A percentile compares a stretch with the other conserved stretches of the same genome.
Evolutionary conservation across 2,888 invertebrate genomes (phyloP).

Genomic region (Eumacrocentrus americanus): DNA sequence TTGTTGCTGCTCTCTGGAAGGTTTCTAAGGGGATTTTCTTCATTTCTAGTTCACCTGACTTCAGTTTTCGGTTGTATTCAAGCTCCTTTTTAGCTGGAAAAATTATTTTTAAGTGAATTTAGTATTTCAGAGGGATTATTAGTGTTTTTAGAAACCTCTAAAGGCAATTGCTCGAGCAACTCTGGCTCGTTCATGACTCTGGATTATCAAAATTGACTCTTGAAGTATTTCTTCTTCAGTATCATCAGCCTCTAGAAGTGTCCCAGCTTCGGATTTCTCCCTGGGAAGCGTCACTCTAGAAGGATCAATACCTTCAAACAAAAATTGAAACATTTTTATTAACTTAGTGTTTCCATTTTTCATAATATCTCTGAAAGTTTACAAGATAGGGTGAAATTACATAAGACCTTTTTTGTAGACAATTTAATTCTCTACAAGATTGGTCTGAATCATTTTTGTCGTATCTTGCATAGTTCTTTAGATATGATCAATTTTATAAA

Average conservation of each 20-base stretch:
- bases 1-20: constrained; percentile 47
- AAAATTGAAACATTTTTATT: neutral
- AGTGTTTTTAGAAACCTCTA: constrained; percentile 32
- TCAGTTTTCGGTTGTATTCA: constrained; percentile 37
- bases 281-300: neutral
- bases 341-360: too few species aligned
- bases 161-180: constrained; percentile 36
- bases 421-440: too few species aligned
- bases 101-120: neutral
- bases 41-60: constrained; percentile 30
- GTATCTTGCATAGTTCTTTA: too few species aligned
- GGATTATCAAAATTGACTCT: constrained; percentile 43
- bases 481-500: too few species aligned
- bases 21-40: constrained; percentile 30
- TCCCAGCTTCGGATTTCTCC: neutral
- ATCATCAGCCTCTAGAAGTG: neutral
- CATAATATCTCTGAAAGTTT: too few species aligned
- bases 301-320: neutral
- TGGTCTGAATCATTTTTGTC: too few species aligned
- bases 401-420: too few species aligned
- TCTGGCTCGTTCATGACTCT: constrained; percentile 50
- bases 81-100: constrained; percentile 34
- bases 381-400: too few species aligned
- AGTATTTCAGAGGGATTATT: neutral
- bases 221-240: constrained; percentile 11